Base-by-base conservation (phyloP, 2,797 vertebrate species). In the Ciconia nigra region DNA sequence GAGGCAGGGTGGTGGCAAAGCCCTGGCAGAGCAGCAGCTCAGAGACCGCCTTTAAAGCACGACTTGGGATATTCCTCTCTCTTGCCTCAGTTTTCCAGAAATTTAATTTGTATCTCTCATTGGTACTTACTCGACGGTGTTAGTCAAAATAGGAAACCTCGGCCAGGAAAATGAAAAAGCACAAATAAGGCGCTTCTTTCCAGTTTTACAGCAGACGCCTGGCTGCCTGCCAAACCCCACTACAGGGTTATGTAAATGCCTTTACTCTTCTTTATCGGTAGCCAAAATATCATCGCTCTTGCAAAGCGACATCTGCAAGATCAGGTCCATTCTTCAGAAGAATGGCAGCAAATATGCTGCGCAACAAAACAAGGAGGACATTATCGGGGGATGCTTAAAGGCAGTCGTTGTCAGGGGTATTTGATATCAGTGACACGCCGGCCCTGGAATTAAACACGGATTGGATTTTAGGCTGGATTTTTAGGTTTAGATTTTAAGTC, bases 181-280 rank as follows among this genome's bases (percentile, higher is more conserved):
- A 63, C n/a, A 93, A 93, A 67, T 18, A 79, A 83, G 5, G 55
- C 5, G 3, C 12, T 67, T 69, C 67, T 72, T 33, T 10, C 74
- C 54, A 10, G 49, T 58, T 87, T 71, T 67, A 85, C 55, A 89
- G 89, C 81, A 96, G 88, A 77, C 7, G 13, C 76, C 28, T 93
- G 96, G 97, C 88, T 89, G 81, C 69, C 81, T 49, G 86, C 90
- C 94, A 94, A 73, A 26, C 24, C 72, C 67, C 14, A 13, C 52
- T 61, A 78, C 44, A 11, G 89, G 86, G 90, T 78, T 90, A 91
- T 91, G 92, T 78, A 96, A 97, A 97, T 83, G 28, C 15, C 1
- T 81, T 87, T 92, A 54, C 61, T 96, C 86, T 76, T 74, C 83
- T 96, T 94, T 85, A 92, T 83, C 89, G 65, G 65, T 26, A 87